Conservation (phyloP, 2,797 vertebrate genomes). For the Acrocephalus scirpaceus region DNA sequence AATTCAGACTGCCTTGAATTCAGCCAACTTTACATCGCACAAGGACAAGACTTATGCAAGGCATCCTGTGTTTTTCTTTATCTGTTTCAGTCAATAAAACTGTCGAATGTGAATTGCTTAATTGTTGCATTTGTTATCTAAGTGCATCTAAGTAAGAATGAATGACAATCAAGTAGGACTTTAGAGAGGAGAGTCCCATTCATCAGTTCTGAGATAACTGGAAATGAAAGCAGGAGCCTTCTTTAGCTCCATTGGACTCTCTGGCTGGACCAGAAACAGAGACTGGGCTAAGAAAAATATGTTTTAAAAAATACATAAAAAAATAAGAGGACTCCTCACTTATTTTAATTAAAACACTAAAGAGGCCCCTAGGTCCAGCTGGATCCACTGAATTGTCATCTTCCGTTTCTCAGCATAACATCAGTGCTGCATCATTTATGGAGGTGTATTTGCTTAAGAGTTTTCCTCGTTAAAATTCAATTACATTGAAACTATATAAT, state of each 20-base stretch:
- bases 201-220: background rate
- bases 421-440: conserved; percentile 29
- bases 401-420: conserved; percentile 9
- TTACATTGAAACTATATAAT: conserved; percentile 55
- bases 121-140: background rate
- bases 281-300: background rate
- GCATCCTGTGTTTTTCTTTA: background rate
- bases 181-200: background rate
- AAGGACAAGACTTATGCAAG: background rate
- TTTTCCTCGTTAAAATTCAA: conserved; percentile 60
- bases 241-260: background rate
- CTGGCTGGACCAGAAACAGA: background rate
- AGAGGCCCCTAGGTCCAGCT: background rate
- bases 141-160: background rate
- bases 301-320: background rate
- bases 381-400: background rate
- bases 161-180: background rate
- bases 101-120: background rate
- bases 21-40: background rate
- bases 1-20: background rate
- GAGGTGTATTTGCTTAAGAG: conserved; percentile 57
- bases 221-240: background rate
- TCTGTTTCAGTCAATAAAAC: background rate
- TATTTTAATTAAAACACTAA: conserved; percentile 19
- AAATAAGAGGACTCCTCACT: background rate